A percentile compares a stretch with the other conserved stretches of the same genome.
Evolutionary conservation across 2,797 vertebrate genomes (phyloP).

Genomic region (Lacerta agilis): DNA sequence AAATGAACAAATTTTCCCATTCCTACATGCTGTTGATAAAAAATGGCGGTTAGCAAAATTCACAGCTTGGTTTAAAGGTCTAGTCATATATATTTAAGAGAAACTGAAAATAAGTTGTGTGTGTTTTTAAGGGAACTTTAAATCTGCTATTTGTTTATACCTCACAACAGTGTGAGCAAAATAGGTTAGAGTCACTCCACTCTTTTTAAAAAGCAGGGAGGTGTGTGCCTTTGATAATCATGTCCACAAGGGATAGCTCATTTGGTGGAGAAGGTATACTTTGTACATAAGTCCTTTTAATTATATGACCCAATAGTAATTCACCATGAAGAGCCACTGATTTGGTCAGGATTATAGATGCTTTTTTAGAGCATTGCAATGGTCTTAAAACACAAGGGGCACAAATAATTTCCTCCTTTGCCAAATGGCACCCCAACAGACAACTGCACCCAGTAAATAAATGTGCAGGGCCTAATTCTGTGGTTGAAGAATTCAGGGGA

Average conservation of each 20-base stretch:
- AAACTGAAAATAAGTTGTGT: no score
- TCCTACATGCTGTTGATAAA: no score
- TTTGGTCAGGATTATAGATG: neutral
- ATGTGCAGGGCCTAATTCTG: slow-evolving; percentile 17
- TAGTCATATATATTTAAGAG: no score
- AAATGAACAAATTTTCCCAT: no score
- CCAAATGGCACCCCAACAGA: neutral
- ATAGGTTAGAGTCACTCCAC: neutral
- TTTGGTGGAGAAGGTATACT: neutral
- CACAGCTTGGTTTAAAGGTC: no score
- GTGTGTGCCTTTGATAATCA: neutral
- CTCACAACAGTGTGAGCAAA: neutral
- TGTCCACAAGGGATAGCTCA: neutral
- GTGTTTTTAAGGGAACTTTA: no score
- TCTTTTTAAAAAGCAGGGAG: neutral
- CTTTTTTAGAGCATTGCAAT: neutral
- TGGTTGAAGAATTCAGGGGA: neutral
- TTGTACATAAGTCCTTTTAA: neutral
- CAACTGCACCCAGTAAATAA: no score
- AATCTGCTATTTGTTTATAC: neutral
- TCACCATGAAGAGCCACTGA: neutral
- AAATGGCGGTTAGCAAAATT: no score
- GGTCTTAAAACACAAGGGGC: neutral
- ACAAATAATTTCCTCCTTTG: neutral
- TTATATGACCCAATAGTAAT: neutral